phyloP scores from a whole-genome alignment of 2,113 vertebrate species.

The Microtus montanus region DNA sequence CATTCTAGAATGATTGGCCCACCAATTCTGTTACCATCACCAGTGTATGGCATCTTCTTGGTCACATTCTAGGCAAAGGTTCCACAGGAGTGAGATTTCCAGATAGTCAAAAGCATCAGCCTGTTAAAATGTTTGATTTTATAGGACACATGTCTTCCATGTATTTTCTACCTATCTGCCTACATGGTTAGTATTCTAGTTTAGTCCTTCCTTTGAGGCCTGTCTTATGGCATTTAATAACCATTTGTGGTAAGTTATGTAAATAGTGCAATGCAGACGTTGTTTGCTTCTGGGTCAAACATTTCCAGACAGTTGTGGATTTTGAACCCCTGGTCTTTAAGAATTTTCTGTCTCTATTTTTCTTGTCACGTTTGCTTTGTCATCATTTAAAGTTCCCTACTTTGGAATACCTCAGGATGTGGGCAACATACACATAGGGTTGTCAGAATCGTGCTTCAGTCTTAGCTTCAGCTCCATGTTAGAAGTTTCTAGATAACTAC shows the following conservation, averaged over 20 bases:
- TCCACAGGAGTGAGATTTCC: background rate
- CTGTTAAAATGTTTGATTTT: conserved; percentile 24
- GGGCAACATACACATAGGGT: background rate
- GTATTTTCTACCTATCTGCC: background rate
- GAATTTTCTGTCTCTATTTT: background rate
- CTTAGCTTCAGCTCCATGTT: background rate
- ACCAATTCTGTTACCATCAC: background rate
- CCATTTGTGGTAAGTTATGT: background rate
- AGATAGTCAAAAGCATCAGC: background rate
- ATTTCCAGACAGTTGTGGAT: background rate
- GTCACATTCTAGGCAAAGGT: background rate
- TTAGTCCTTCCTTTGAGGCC: background rate
- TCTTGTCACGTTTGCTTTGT: background rate
- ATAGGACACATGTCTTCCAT: background rate
- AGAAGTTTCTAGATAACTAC: background rate
- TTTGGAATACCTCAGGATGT: background rate
- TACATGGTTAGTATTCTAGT: background rate
- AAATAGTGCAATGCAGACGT: background rate
- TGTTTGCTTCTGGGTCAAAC: background rate
- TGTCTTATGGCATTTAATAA: background rate
- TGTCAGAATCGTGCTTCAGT: background rate
- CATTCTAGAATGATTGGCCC: background rate
- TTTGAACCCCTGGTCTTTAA: background rate
- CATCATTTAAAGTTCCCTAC: background rate
- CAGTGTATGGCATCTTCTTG: background rate